Evolutionary conservation across 1,140 invertebrate genomes (phyloP), one percentile per base, ranked within the genome.

Genomic region (Eueides isabella): DNA sequence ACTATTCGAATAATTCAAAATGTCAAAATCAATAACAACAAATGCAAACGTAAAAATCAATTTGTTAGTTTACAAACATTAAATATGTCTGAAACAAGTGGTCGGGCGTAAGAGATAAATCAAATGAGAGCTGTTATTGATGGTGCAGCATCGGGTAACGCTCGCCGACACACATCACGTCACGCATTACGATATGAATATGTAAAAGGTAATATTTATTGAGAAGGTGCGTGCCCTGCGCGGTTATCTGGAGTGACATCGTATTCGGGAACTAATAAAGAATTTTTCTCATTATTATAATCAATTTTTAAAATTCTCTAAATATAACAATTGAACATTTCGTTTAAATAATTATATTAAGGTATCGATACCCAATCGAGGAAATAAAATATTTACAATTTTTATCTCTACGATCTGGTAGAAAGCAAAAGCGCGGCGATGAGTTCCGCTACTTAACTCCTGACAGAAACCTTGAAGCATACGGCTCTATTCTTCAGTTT

Each of bases 91-190:
- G 31, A 31, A 63, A 33, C 30, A 63, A 67, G 23, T 11, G 30
- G 44, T 77, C 63, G 61, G 68, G 31, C 38, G 23, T 29, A 67
- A 41, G 48, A 68, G 71, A 74, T 81, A 71, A 80, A 81, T 78
- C 65, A 67, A 73, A 63, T 38, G 66, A 63, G 35, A 67, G 55
- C 23, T 66, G 48, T 79, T 78, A 85, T 85, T 79, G 81, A 82
- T 81, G 78, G 75, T 78, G 38, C 26, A 41, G 62, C 55, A 71
- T 64, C 67, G 66, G 74, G 75, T 84, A 78, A 79, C 80, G 78
- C 71, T 44, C 35, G 63, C 76, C 75, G 74, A 44, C 61, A 75
- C 77, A 75, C 77, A 77, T 81, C 82, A 72, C 77, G 75, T 76
- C 71, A 79, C 76, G 68, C 71, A 62, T 35, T 16, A 55, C 71